phyloP scores from a whole-genome alignment of 2,888 invertebrate species.

The Xanthorhoe spadicearia region DNA sequence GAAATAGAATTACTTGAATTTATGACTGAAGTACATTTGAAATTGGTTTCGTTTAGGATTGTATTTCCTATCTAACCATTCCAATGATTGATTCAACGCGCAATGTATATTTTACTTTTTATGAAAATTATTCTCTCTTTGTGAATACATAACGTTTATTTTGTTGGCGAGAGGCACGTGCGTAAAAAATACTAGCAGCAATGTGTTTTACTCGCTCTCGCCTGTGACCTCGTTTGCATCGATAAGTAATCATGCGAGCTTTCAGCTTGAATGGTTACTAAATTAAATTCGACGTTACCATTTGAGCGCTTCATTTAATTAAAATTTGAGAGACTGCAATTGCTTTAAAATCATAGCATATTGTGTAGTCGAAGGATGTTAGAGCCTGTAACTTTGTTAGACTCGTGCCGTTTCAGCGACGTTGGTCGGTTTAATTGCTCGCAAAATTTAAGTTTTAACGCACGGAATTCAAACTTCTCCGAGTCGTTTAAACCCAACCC shows the following conservation, averaged over 20 bases:
- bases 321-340: slow-evolving; percentile 11
- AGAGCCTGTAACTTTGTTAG: slow-evolving; percentile 10
- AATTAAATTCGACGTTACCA: slow-evolving; percentile 13
- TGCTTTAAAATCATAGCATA: slow-evolving; percentile 13
- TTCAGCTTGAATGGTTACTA: slow-evolving; percentile 15
- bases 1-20: slow-evolving; percentile 20
- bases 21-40: slow-evolving; percentile 21
- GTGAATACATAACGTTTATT: slow-evolving; percentile 1
- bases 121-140: neutral
- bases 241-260: slow-evolving; percentile 24
- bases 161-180: neutral
- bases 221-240: slow-evolving; percentile 23
- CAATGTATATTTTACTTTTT: neutral
- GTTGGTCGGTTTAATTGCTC: slow-evolving; percentile 9
- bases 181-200: slow-evolving; percentile 2
- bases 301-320: slow-evolving; percentile 21
- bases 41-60: slow-evolving; percentile 16
- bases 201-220: slow-evolving; percentile 19
- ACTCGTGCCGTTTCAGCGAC: neutral
- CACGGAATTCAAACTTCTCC: slow-evolving; percentile 10
- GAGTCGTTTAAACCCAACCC: slow-evolving; percentile 8
- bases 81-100: slow-evolving; percentile 1
- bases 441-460: slow-evolving; percentile 15
- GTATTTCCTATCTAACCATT: slow-evolving; percentile 9
- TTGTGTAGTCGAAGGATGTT: slow-evolving; percentile 8